phyloP scores from a whole-genome alignment of 2,888 invertebrate genomes.

The Pseudanteris insignis region DNA sequence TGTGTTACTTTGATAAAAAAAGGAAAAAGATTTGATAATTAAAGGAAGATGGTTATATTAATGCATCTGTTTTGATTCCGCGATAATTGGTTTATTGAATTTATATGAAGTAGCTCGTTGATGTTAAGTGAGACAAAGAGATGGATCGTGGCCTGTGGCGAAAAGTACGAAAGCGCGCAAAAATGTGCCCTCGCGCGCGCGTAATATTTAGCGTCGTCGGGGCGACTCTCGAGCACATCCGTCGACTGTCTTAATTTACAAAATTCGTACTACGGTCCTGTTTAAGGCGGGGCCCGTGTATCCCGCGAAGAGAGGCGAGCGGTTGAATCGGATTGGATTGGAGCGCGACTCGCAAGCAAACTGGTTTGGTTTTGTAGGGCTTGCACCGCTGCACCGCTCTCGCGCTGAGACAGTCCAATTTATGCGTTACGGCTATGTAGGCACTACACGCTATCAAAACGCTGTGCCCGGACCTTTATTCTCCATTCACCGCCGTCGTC shows the following conservation, averaged over 20 bases:
- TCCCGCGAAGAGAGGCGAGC: conserved; percentile 59
- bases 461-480: conserved; percentile 57
- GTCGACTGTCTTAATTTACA: conserved; percentile 43
- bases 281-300: conserved; percentile 58
- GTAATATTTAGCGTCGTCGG: conserved; percentile 19
- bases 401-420: conserved; percentile 66
- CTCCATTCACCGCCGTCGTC: conserved; percentile 50
- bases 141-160: too few species aligned
- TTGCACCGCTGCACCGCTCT: conserved; percentile 65
- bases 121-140: too few species aligned
- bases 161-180: conserved; percentile 14
- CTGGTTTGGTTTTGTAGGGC: conserved; percentile 65
- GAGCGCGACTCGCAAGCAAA: conserved; percentile 61
- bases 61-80: background rate
- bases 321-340: conserved; percentile 62
- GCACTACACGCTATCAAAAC: conserved; percentile 61
- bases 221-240: conserved; percentile 25
- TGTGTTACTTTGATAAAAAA: too few species aligned
- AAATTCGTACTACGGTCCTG: conserved; percentile 53
- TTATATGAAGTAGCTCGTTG: background rate
- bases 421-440: conserved; percentile 68
- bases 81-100: background rate
- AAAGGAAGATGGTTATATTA: too few species aligned
- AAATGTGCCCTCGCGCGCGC: conserved; percentile 14
- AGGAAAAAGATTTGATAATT: too few species aligned